A percentile compares a stretch with the other conserved stretches of the same genome.
Conservation (phyloP, 2,113 vertebrate species). For the Athene cunicularia region DNA sequence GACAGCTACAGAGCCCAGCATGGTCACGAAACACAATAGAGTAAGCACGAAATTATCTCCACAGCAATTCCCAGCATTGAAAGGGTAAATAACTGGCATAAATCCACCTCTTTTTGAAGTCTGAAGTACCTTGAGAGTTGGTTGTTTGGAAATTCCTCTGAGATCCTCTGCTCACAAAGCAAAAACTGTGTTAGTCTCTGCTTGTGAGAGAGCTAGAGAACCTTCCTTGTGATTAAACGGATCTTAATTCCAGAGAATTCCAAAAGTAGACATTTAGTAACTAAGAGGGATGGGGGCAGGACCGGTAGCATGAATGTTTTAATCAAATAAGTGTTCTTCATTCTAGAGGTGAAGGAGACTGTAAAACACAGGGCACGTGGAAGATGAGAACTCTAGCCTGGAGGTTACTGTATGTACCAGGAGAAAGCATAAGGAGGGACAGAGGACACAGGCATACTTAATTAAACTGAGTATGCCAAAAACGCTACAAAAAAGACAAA, state of each 20-base stretch:
- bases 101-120: not conserved
- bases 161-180: not conserved
- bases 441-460: not conserved
- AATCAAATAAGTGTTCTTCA: not conserved
- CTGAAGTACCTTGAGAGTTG: not conserved
- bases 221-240: not conserved
- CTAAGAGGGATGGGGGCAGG: accelerated
- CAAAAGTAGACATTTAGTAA: not conserved
- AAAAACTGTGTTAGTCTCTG: not conserved
- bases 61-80: not conserved
- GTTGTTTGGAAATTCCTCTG: not conserved
- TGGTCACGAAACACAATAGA: not conserved
- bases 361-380: not conserved
- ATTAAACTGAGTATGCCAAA: not conserved
- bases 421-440: not conserved
- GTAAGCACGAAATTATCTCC: not conserved
- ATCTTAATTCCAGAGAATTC: not conserved
- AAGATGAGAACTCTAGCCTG: not conserved
- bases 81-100: not conserved
- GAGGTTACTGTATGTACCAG: not conserved
- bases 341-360: not conserved
- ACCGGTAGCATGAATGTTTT: not conserved
- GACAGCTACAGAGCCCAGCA: not conserved
- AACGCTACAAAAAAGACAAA: not conserved
- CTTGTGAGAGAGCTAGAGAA: not conserved